Conservation (phyloP, 2,888 invertebrate genomes). For the Laothoe populi region DNA sequence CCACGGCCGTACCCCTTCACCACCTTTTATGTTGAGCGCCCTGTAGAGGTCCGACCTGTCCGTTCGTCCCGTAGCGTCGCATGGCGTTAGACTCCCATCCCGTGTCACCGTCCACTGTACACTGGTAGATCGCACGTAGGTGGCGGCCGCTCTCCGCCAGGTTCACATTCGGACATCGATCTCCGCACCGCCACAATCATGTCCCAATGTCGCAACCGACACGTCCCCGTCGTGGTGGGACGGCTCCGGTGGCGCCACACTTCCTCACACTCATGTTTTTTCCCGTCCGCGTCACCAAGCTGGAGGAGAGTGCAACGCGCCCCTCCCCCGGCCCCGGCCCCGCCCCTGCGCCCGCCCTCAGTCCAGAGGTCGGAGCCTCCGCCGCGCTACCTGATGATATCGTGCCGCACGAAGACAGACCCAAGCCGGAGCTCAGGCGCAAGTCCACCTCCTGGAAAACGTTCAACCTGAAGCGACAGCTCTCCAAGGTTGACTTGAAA, state of each 20-base stretch:
- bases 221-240: slow-evolving; percentile 32
- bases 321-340: slow-evolving; percentile 45
- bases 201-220: slow-evolving; percentile 38
- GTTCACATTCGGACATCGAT: slow-evolving; percentile 37
- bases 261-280: slow-evolving; percentile 64
- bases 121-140: slow-evolving; percentile 30
- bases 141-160: slow-evolving; percentile 24
- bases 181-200: slow-evolving; percentile 32
- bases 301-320: slow-evolving; percentile 57
- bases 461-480: slow-evolving; percentile 92
- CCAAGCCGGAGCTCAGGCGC: slow-evolving; percentile 80
- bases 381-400: slow-evolving; percentile 27
- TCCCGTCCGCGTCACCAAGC: slow-evolving; percentile 66
- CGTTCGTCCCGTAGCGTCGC: slow-evolving; percentile 66
- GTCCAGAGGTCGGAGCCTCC: slow-evolving; percentile 42
- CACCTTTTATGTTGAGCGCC: slow-evolving; percentile 44
- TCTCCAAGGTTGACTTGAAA: slow-evolving; percentile 91
- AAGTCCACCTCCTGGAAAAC: slow-evolving; percentile 90
- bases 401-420: slow-evolving; percentile 53
- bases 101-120: slow-evolving; percentile 54
- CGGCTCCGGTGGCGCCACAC: slow-evolving; percentile 31
- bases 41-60: slow-evolving; percentile 48
- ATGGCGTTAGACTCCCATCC: slow-evolving; percentile 72
- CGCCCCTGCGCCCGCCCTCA: slow-evolving; percentile 43
- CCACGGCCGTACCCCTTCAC: slow-evolving; percentile 40